Percentiles rank a stretch among this genome's conserved stretches.
Evolutionary conservation across 2,113 vertebrate species (phyloP).

Genomic region (Brienomyrus brachyistius): DNA sequence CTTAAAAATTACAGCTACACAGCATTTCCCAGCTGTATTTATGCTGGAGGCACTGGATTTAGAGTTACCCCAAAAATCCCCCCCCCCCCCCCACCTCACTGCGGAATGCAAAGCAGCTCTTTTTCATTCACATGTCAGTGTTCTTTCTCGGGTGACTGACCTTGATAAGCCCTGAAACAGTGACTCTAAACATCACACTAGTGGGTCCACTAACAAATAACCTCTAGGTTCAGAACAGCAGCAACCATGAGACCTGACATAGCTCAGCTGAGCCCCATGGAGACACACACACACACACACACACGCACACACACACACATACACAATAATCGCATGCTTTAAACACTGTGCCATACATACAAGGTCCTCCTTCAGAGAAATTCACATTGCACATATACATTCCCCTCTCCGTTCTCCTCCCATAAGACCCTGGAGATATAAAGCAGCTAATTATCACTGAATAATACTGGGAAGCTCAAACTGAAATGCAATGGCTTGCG

Average conservation of each 20-base stretch:
- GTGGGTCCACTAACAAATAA: background rate
- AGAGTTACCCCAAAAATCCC: background rate
- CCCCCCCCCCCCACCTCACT: background rate
- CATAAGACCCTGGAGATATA: background rate
- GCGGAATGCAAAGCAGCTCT: background rate
- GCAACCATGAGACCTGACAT: background rate
- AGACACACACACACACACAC: background rate
- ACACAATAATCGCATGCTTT: background rate
- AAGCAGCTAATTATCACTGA: slow-evolving; percentile 20
- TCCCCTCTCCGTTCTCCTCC: background rate
- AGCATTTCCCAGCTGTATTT: background rate
- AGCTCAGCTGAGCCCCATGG: background rate
- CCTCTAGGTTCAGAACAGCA: background rate
- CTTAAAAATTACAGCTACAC: background rate
- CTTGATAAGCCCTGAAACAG: background rate
- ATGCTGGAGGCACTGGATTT: background rate
- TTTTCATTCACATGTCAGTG: background rate
- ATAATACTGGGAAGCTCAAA: background rate
- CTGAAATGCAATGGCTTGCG: slow-evolving; percentile 10
- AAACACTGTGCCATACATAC: background rate
- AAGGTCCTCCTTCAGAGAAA: slow-evolving; percentile 19
- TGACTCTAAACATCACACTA: background rate
- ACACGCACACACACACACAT: background rate
- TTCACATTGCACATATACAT: slow-evolving; percentile 19
- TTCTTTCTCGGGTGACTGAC: background rate